These are phyloP conservation scores for Sesamia nonagrioides DNA, from an alignment of 1,140 invertebrate genomes.

Conservation along the genomic window DNA sequence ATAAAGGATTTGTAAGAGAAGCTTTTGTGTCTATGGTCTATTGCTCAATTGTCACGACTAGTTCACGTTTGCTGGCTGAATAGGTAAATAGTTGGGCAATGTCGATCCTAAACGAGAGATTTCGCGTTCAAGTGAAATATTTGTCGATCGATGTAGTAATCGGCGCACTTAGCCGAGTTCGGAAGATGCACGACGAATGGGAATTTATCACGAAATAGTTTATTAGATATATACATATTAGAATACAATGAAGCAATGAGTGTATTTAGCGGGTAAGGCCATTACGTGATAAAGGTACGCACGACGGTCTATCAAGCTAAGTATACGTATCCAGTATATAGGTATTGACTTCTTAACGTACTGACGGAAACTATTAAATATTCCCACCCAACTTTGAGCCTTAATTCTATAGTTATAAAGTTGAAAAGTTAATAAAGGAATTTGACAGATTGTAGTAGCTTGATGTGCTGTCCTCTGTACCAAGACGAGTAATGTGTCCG, in stretches of 20 bases:
- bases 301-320: too few relatives aligned
- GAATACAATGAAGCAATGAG: not conserved
- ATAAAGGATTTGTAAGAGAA: slow-evolving; percentile 5
- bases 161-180: slow-evolving; percentile 9
- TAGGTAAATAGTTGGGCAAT: slow-evolving; percentile 72
- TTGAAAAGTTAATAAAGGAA: too few relatives aligned
- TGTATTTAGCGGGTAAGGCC: not conserved
- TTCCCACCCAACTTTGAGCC: too few relatives aligned
- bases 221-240: not conserved
- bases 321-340: too few relatives aligned
- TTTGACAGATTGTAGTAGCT: too few relatives aligned
- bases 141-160: slow-evolving; percentile 62
- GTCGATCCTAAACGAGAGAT: slow-evolving; percentile 44
- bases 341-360: too few relatives aligned
- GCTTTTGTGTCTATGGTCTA: slow-evolving; percentile 9
- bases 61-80: slow-evolving; percentile 60
- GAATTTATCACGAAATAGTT: slow-evolving; percentile 19
- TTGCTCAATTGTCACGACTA: slow-evolving; percentile 52
- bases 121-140: slow-evolving; percentile 58
- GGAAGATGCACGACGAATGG: slow-evolving; percentile 40
- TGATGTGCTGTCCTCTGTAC: too few relatives aligned
- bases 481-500: too few relatives aligned
- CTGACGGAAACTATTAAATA: too few relatives aligned
- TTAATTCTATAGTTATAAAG: too few relatives aligned
- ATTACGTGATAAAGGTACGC: not conserved